Conservation (phyloP, 2,113 vertebrate species). For the Gopherus flavomarginatus region DNA sequence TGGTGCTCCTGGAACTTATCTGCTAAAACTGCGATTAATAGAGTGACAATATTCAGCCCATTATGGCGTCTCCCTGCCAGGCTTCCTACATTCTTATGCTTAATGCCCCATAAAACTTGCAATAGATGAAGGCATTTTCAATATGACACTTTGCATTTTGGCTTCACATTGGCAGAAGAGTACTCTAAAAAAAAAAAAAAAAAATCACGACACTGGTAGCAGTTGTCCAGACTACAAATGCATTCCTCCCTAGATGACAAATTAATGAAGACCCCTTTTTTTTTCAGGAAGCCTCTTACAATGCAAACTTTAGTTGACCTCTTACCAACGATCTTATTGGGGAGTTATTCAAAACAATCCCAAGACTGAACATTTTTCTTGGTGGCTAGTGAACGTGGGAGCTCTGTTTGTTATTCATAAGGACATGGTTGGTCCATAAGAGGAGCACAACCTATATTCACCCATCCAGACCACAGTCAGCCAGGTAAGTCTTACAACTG, state of each 20-base stretch:
- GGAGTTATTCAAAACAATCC: background rate
- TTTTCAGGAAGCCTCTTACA: background rate
- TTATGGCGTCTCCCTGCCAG: constrained; percentile 23
- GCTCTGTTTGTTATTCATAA: background rate
- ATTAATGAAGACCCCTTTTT: background rate
- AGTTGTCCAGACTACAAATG: background rate
- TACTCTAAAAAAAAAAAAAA: background rate
- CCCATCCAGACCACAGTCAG: background rate
- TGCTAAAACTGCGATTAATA: constrained; percentile 24
- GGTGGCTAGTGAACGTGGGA: background rate
- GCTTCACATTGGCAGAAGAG: background rate
- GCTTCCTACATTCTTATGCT: background rate
- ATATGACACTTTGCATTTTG: background rate
- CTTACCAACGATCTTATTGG: background rate
- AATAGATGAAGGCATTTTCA: constrained; percentile 14
- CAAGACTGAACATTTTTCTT: background rate
- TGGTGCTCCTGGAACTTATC: background rate
- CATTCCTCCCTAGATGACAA: background rate
- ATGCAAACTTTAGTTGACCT: background rate
- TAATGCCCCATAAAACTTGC: background rate
- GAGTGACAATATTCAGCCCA: background rate
- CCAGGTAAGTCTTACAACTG: background rate
- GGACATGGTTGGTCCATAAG: fast-evolving
- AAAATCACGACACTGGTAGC: background rate
- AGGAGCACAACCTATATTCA: background rate